These are phyloP conservation scores for Protophormia terraenovae DNA, from an alignment of 2,888 invertebrate species.

Conservation along the genomic window DNA sequence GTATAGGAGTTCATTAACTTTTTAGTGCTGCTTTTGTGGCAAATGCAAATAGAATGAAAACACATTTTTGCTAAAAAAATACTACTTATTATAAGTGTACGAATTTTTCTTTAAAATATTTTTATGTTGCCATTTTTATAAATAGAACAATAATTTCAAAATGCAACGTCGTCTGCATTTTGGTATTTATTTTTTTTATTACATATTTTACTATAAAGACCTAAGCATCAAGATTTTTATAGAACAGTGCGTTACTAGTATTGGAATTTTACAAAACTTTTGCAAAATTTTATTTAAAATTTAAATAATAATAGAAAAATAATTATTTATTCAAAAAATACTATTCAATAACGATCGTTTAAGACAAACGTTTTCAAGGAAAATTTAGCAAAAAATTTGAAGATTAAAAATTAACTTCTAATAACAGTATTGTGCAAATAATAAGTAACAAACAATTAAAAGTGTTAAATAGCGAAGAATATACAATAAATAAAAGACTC, in stretches of 20 bases:
- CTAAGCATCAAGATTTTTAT: constrained; percentile 30
- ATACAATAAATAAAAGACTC: too few species aligned
- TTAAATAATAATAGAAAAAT: too few species aligned
- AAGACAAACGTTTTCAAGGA: too few species aligned
- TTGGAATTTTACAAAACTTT: not conserved
- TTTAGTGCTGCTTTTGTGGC: constrained; percentile 21
- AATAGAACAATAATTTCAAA: constrained; percentile 51
- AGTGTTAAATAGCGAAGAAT: too few species aligned
- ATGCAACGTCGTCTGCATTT: constrained; percentile 5
- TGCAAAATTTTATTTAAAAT: too few species aligned
- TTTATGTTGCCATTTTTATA: constrained; percentile 39
- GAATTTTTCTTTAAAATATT: not conserved
- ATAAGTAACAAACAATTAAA: too few species aligned
- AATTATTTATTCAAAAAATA: not conserved
- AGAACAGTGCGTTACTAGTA: constrained; percentile 23
- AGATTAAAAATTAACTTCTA: not conserved
- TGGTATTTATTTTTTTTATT: not conserved
- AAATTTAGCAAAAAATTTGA: not conserved
- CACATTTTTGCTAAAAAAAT: not conserved
- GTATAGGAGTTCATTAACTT: constrained; percentile 49
- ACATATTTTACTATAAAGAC: constrained; percentile 47
- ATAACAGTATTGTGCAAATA: too few species aligned
- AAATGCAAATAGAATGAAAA: constrained; percentile 22
- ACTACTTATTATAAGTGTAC: not conserved
- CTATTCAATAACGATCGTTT: too few species aligned